Evolutionary conservation across 2,113 vertebrate species (phyloP).

Genomic region (Aegithalos caudatus): DNA sequence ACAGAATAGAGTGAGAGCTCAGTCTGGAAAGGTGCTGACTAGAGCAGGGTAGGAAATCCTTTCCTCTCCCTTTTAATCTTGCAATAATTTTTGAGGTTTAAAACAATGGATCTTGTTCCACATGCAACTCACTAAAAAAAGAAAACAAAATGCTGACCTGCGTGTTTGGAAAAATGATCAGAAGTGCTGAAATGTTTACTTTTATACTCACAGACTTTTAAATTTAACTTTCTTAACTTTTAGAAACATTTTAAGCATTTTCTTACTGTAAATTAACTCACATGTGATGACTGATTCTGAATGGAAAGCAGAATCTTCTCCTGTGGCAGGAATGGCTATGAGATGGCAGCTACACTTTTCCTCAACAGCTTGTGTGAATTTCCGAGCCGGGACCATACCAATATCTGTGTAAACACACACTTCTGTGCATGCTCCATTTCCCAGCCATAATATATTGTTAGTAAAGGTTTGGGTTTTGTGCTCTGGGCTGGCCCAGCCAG

Average conservation of each 20-base stretch:
- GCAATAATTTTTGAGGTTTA: neutral
- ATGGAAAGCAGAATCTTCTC: neutral
- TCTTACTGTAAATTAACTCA: neutral
- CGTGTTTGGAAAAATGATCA: neutral
- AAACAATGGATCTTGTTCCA: neutral
- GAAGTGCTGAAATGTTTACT: neutral
- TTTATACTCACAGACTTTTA: neutral
- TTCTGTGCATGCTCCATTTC: neutral
- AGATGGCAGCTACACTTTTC: neutral
- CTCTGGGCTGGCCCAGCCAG: neutral
- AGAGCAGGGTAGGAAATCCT: neutral
- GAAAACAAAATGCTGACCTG: neutral
- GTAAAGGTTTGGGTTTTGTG: constrained; percentile 12
- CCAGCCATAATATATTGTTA: neutral
- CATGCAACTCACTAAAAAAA: neutral
- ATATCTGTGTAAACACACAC: neutral
- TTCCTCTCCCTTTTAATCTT: neutral
- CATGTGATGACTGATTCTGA: neutral
- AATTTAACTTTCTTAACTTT: neutral
- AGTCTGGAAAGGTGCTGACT: neutral
- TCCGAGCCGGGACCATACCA: neutral
- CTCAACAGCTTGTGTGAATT: neutral
- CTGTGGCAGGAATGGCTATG: neutral
- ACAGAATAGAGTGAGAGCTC: neutral
- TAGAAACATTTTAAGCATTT: neutral